Evolutionary conservation across 2,888 invertebrate genomes (phyloP), one percentile per base, ranked within the genome.

Genomic region (Litoditis marina): DNA sequence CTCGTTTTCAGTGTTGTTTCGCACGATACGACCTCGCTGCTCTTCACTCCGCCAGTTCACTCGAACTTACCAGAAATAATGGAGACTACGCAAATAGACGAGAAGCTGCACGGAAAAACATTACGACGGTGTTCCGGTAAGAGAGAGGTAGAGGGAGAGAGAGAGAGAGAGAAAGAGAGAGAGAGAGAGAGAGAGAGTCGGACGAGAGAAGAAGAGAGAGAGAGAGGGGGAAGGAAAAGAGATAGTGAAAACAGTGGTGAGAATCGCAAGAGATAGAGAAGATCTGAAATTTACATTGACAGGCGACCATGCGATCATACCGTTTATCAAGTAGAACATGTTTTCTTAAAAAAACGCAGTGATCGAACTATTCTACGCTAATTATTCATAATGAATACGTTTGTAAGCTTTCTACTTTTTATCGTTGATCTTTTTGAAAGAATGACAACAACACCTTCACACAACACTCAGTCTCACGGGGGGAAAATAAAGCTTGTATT

Each of bases 1-100:
- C 27, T 50, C 22, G 11, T 50, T 27, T 13, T n/a, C 6, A 13
- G 39, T 36, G 28, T 53, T 36, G n/a, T 32, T 53, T 32, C 54
- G 6, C 5, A 53, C 5, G 54, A 30, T 36, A 36, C 36, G 6
- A 27, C 69, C 11, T 66, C 69, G 6, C 55, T 69, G n/a, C 59
- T 69, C 22, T 69, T 63, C 52, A 56, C 55, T 6, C 66, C 69
- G 8, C 65, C 66, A 4, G 62, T 60, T 2, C 65, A 69, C 58
- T 66, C 69, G 27, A 56, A 60, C 2, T 34, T 66, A 1, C 69
- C 69, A 6, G 69, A 60, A 47, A 69, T 69, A n/a, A 62, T 69
- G 3, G 60, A 58, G 47, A n/a, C 31, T 13, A 8, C 11, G n/a
- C 32, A 53, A 47, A 28, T 36, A n/a, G 54, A 31, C 47, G 34